phyloP scores from a whole-genome alignment of 2,888 invertebrate species.

The Folsomia manolachei region DNA sequence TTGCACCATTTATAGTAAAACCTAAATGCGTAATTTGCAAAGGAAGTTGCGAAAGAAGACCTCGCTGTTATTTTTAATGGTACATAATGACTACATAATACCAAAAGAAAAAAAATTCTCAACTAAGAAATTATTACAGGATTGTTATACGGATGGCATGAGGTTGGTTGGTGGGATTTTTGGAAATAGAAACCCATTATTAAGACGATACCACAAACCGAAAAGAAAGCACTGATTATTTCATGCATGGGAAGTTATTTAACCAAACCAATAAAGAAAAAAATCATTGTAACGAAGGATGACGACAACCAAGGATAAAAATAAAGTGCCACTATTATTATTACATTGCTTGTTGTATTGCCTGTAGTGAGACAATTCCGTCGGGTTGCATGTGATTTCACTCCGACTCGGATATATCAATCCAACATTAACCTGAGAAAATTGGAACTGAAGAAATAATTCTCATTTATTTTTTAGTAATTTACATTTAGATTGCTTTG shows the following conservation, averaged over 20 bases:
- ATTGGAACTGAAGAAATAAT: slow-evolving; percentile 13
- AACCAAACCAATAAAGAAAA: neutral
- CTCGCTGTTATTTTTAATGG: neutral
- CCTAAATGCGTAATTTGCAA: too few species aligned
- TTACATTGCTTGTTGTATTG: neutral
- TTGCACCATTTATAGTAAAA: neutral
- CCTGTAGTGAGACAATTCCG: neutral
- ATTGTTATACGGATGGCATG: neutral
- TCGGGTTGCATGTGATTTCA: neutral
- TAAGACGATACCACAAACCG: slow-evolving; percentile 19
- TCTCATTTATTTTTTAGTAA: slow-evolving; percentile 14
- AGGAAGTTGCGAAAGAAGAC: too few species aligned
- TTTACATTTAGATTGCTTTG: slow-evolving; percentile 22
- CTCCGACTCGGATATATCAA: neutral
- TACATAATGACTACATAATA: neutral
- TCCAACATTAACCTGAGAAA: neutral
- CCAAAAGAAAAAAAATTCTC: neutral
- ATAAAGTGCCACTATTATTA: neutral
- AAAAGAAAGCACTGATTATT: slow-evolving; percentile 18
- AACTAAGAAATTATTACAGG: neutral
- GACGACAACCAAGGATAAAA: neutral
- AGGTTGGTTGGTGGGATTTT: slow-evolving; percentile 6
- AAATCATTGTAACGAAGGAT: neutral
- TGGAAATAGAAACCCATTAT: slow-evolving; percentile 9
- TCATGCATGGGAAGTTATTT: slow-evolving; percentile 16